Percentiles rank a stretch among this genome's conserved stretches.
Conservation (phyloP, 2,113 vertebrate genomes). For the Hiodon tergisus region DNA sequence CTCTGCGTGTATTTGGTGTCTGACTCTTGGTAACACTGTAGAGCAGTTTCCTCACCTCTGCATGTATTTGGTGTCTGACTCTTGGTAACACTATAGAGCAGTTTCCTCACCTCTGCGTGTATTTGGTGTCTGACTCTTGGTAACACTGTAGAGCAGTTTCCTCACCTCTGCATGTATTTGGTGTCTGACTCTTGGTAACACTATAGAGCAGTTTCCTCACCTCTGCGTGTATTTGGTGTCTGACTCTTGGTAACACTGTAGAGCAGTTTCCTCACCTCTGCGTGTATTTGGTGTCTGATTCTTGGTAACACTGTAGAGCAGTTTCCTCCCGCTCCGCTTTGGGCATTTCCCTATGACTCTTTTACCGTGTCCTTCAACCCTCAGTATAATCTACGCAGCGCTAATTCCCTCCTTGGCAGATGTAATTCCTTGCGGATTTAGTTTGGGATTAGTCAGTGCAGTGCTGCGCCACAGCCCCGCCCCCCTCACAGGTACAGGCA, state of each 20-base stretch:
- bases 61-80: not conserved
- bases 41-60: not conserved
- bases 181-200: too few species aligned
- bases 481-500: not conserved
- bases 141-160: too few species aligned
- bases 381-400: not conserved
- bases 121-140: too few species aligned
- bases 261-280: not conserved
- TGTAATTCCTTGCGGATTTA: slow-evolving; percentile 17
- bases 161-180: too few species aligned
- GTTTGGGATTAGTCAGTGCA: slow-evolving; percentile 8
- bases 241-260: too few species aligned
- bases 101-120: too few species aligned
- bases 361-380: not conserved
- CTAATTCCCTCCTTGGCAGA: slow-evolving; percentile 4
- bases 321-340: too few species aligned
- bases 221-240: too few species aligned
- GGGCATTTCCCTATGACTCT: not conserved
- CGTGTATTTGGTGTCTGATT: not conserved
- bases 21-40: too few species aligned
- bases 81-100: too few species aligned
- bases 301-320: not conserved
- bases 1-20: too few species aligned
- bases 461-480: not conserved
- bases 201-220: too few species aligned